A percentile compares a stretch with the other conserved stretches of the same genome.
phyloP scores from a whole-genome alignment of 2,888 invertebrate genomes.

The Mythimna lalbum region DNA sequence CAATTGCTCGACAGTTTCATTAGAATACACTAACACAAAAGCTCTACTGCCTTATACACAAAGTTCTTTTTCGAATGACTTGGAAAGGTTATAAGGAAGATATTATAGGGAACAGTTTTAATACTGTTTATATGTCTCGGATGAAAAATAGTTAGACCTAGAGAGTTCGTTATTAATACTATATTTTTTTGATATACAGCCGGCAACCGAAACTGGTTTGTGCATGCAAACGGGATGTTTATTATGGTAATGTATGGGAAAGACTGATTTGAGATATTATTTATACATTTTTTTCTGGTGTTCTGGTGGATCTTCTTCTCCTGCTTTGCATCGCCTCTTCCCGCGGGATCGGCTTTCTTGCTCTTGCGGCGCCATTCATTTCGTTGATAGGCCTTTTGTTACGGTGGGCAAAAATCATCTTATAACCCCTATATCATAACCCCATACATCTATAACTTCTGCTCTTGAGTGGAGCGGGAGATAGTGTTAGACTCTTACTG shows the following conservation, averaged over 20 bases:
- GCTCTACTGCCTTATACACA: accelerated
- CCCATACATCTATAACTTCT: too few relatives aligned
- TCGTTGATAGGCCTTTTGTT: too few relatives aligned
- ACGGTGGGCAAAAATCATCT: too few relatives aligned
- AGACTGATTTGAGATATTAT: background rate
- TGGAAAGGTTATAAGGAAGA: slow-evolving; percentile 59
- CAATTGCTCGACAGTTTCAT: slow-evolving; percentile 75
- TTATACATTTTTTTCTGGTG: background rate
- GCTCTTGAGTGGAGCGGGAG: too few relatives aligned
- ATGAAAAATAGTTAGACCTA: slow-evolving; percentile 53
- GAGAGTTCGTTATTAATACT: slow-evolving; percentile 50
- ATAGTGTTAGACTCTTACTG: too few relatives aligned
- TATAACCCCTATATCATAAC: too few relatives aligned
- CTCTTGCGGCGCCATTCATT: too few relatives aligned
- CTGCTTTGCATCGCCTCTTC: too few relatives aligned
- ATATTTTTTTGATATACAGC: slow-evolving; percentile 41
- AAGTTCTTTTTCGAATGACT: slow-evolving; percentile 6
- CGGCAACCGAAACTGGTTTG: slow-evolving; percentile 22
- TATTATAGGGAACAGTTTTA: slow-evolving; percentile 51
- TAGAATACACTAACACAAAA: slow-evolving; percentile 60
- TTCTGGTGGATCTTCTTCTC: too few relatives aligned
- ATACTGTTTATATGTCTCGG: slow-evolving; percentile 56
- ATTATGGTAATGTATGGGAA: background rate
- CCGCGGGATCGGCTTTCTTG: too few relatives aligned
- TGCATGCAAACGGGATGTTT: slow-evolving; percentile 6